phyloP scores from a whole-genome alignment of 2,888 invertebrate genomes.

The Diploptera punctata region DNA sequence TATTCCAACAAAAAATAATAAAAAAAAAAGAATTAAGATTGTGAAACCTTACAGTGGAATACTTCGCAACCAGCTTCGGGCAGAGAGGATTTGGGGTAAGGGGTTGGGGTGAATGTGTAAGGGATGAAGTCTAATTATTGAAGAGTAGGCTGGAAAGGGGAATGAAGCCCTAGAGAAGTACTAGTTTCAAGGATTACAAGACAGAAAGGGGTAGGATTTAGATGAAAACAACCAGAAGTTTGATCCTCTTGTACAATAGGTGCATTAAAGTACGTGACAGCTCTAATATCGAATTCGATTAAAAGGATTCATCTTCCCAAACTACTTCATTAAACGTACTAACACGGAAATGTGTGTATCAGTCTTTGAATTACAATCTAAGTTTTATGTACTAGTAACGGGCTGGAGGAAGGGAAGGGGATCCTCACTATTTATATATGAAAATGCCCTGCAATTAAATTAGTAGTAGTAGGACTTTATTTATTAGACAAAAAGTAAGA shows the following conservation, averaged over 20 bases:
- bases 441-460: no score
- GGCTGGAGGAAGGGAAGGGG: no score
- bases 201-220: not conserved
- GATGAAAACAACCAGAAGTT: conserved; percentile 22
- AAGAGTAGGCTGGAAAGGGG: conserved; percentile 3
- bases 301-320: not conserved
- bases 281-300: conserved; percentile 9
- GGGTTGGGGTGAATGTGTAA: conserved; percentile 11
- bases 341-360: no score
- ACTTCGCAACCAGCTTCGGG: conserved; percentile 4
- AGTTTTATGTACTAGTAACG: no score
- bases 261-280: conserved; percentile 10
- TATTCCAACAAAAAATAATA: not conserved
- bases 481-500: no score
- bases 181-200: conserved; percentile 20
- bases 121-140: conserved; percentile 22
- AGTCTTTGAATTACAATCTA: no score
- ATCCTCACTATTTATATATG: no score
- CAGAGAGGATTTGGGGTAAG: not conserved
- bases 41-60: conserved; percentile 18
- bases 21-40: conserved; percentile 21
- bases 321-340: no score
- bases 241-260: conserved; percentile 8
- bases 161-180: conserved; percentile 18
- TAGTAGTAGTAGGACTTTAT: no score